Base-by-base conservation (phyloP, 1,140 invertebrate species). In the Drosophila virilis region DNA sequence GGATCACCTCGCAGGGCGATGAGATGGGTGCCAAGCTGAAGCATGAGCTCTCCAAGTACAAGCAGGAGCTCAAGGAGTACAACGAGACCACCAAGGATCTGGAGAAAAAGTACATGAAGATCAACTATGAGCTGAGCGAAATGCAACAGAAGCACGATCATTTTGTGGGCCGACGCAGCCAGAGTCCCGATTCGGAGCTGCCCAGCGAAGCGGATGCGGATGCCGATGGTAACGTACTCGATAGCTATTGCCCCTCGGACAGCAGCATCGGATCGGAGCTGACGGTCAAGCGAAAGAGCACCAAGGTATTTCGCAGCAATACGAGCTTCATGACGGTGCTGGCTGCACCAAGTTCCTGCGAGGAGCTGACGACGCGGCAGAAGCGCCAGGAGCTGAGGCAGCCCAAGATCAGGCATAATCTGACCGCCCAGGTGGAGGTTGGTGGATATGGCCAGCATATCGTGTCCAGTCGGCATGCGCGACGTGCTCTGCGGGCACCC, bases 81-180 rank as follows among this genome's bases (percentile, higher is more conserved):
- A 91, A 91, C 15, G 85, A 91, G 8, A 89, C 83, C 12, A 90
- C 90, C 38, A 82, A 81, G 59, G 80, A 89, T 38, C 69, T 91
- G 60, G 90, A 91, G 48, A 85, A 80, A 43, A 91, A 91, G 54
- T 91, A 91, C 48, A 80, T 91, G 83, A 90, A 79, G 33, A 91
- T 91, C 50, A 91, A 91, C 13, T 60, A 58, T 10, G 90, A 91
- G 48, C 72, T 91, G 8, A 78, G 55, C 66, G 90, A 89, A 50
- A 91, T 91, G 90, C 80, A 91, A 37, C 82, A 85, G 54, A 91
- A 91, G 46, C 86, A 91, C 48, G 55, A 85, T 12, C 65, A 80
- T 0, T 90, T 89, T 37, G 80, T 80, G 8, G 51, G 48, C 50
- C 55, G 43, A 1, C 60, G 61, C 13, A 33, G 45, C 8, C 35